Conservation (phyloP, 92 coral and sea anemone species). For the Heteractis magnifica region DNA sequence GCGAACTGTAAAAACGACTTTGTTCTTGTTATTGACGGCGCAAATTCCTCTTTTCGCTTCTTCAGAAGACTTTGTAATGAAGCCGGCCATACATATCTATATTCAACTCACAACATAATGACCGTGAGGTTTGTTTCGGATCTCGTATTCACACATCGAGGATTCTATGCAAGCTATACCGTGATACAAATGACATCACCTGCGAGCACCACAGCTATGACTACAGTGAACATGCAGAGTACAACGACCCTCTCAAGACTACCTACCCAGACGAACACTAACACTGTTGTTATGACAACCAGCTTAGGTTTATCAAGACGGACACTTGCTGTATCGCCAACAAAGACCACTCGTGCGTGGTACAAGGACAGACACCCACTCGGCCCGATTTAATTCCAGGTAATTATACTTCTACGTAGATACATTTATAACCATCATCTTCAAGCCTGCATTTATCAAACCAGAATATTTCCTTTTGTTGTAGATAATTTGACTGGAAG, state of each 20-base stretch:
- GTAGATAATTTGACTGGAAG: constrained; percentile 8
- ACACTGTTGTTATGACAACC: not conserved
- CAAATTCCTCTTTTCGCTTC: not conserved
- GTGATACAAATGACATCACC: not conserved
- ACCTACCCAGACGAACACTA: not conserved
- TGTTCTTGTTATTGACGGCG: constrained; percentile 13
- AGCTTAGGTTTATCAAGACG: not conserved
- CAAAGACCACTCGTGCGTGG: not conserved
- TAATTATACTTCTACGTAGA: not conserved
- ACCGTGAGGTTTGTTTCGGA: constrained; percentile 16
- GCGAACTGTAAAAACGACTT: not conserved
- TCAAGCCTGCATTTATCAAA: not conserved
- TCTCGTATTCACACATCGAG: not conserved
- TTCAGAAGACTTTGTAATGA: constrained; percentile 5
- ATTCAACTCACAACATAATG: constrained; percentile 9
- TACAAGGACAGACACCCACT: not conserved
- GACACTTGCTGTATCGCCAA: constrained; percentile 6
- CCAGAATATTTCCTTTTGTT: not conserved
- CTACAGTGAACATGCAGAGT: not conserved
- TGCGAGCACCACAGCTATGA: not conserved
- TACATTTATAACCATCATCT: not conserved
- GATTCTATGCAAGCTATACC: not conserved
- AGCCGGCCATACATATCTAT: not conserved
- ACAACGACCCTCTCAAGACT: not conserved
- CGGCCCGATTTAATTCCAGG: not conserved